Percentiles rank a stretch among this genome's conserved stretches.
These are phyloP conservation scores for Orchesellides sinensis DNA, from an alignment of 2,888 invertebrate genomes.

Conservation along the genomic window DNA sequence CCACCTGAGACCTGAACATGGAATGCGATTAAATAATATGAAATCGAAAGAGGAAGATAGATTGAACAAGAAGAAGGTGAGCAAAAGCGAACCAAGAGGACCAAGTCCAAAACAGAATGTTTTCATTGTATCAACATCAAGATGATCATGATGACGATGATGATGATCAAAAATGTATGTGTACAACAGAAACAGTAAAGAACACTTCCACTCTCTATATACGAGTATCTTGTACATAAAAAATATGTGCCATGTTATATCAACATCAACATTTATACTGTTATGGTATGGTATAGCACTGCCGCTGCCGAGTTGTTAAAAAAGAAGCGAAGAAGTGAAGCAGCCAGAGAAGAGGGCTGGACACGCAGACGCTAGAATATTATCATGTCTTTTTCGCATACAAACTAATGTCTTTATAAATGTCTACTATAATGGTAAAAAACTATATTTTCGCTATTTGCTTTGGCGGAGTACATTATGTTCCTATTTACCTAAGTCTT, in stretches of 20 bases:
- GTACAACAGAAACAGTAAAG: background rate
- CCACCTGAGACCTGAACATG: conserved; percentile 25
- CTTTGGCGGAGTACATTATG: too few species aligned
- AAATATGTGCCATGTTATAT: too few species aligned
- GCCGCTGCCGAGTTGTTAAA: background rate
- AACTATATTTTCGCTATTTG: background rate
- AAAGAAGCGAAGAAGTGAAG: conserved; percentile 24
- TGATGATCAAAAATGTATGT: conserved; percentile 1
- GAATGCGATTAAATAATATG: conserved; percentile 49
- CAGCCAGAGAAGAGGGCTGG: too few species aligned
- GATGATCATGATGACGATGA: background rate
- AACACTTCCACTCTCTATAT: too few species aligned
- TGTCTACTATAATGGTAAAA: background rate
- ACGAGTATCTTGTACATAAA: too few species aligned
- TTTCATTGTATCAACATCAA: conserved; percentile 15
- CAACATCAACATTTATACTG: background rate
- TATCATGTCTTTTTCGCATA: conserved; percentile 22
- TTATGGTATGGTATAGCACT: too few species aligned
- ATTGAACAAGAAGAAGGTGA: conserved; percentile 23
- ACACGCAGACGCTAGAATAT: conserved; percentile 56
- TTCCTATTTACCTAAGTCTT: too few species aligned
- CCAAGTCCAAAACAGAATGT: conserved; percentile 18
- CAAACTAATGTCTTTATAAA: too few species aligned
- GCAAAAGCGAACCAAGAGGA: conserved; percentile 16
- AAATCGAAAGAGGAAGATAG: conserved; percentile 47